A percentile compares a stretch with the other conserved stretches of the same genome.
Evolutionary conservation across 2,113 vertebrate species (phyloP).

Genomic region (Irena cyanogastra): DNA sequence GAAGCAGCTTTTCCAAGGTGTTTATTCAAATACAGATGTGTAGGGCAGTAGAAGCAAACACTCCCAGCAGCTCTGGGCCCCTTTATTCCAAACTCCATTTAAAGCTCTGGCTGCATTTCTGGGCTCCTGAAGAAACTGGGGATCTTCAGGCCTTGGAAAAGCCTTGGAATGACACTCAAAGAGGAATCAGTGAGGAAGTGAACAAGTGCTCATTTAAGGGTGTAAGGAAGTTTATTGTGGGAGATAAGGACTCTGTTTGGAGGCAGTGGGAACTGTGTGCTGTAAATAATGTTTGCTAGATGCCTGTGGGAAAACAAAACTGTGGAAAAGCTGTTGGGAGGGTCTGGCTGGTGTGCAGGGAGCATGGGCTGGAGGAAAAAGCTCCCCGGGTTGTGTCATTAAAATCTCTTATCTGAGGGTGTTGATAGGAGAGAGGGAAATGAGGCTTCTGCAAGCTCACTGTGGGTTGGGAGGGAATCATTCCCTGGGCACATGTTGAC

Average conservation of each 20-base stretch:
- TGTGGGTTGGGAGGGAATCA: accelerated
- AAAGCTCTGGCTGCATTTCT: neutral
- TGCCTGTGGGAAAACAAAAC: neutral
- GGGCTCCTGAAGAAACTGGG: neutral
- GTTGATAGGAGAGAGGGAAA: neutral
- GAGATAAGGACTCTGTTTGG: neutral
- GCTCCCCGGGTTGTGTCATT: neutral
- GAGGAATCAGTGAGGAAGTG: neutral
- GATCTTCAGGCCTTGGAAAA: neutral
- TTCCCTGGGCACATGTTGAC: too few species aligned
- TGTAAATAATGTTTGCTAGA: neutral
- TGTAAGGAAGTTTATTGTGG: neutral
- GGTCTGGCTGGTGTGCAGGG: neutral
- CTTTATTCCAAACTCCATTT: neutral
- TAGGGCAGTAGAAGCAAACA: neutral
- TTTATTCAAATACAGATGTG: conserved; percentile 35
- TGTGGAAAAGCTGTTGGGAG: neutral
- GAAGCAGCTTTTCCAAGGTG: conserved; percentile 39
- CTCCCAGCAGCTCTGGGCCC: neutral
- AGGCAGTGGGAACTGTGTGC: neutral
- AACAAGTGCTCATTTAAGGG: neutral
- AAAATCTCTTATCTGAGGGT: neutral
- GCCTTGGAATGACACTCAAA: neutral
- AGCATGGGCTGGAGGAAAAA: neutral
- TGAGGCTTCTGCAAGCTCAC: accelerated